Conservation (phyloP, 2,797 vertebrate genomes). For the Meda fulgida region DNA sequence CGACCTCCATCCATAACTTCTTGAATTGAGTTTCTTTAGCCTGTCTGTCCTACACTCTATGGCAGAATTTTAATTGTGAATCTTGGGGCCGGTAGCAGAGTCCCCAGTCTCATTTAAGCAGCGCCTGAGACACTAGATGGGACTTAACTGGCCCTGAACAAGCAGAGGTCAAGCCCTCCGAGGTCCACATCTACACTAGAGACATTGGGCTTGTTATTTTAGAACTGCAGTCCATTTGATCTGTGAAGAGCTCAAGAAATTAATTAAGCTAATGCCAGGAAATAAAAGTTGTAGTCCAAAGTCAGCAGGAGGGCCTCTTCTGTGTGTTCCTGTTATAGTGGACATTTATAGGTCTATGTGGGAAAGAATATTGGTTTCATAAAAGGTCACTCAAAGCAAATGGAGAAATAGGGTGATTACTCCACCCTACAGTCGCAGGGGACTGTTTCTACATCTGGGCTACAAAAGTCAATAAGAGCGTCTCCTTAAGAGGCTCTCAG, state of each 20-base stretch:
- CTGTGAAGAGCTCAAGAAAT: slow-evolving; percentile 65
- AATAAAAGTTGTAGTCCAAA: slow-evolving; percentile 56
- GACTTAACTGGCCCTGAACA: slow-evolving; percentile 41
- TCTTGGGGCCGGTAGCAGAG: slow-evolving; percentile 46
- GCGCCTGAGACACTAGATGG: slow-evolving; percentile 50
- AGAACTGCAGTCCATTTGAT: slow-evolving; percentile 45
- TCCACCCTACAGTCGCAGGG: slow-evolving; percentile 50
- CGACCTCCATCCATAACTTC: slow-evolving; percentile 49
- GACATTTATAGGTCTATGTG: slow-evolving; percentile 63
- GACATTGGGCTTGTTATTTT: slow-evolving; percentile 42
- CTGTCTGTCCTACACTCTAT: slow-evolving; percentile 16
- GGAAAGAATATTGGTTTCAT: slow-evolving; percentile 71
- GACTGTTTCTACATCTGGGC: not conserved
- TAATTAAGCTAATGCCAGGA: slow-evolving; percentile 74
- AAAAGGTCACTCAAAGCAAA: slow-evolving; percentile 72
- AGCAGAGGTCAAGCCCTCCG: slow-evolving; percentile 55
- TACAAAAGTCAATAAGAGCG: slow-evolving; percentile 14
- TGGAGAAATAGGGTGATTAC: slow-evolving; percentile 69
- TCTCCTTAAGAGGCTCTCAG: slow-evolving; percentile 28
- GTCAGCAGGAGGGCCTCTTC: slow-evolving; percentile 44
- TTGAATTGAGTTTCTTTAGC: slow-evolving; percentile 42
- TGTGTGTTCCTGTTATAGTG: slow-evolving; percentile 47
- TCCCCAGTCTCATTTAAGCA: slow-evolving; percentile 60
- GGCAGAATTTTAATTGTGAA: slow-evolving; percentile 61
- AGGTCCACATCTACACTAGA: slow-evolving; percentile 25